These are phyloP conservation scores for Aphaenogaster ashmeadi DNA, from an alignment of 1,140 invertebrate species.

Conservation along the genomic window DNA sequence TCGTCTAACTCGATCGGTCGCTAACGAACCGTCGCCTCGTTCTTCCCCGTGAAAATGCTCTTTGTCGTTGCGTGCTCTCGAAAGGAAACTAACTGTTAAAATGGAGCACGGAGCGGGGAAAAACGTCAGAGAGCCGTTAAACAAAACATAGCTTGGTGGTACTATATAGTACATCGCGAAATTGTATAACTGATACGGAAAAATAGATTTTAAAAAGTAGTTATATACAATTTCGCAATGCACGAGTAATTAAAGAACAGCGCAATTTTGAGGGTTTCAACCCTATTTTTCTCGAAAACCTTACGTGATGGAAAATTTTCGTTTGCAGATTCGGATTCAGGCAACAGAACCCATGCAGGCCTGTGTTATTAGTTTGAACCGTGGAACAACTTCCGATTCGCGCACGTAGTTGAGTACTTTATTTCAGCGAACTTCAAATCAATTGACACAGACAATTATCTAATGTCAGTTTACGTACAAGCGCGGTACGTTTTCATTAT, in stretches of 20 bases:
- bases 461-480: slow-evolving; percentile 33
- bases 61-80: slow-evolving; percentile 63
- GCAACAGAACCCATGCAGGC: no score
- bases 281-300: no score
- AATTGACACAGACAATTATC: slow-evolving; percentile 55
- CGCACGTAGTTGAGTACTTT: slow-evolving; percentile 55
- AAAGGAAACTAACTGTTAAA: slow-evolving; percentile 35
- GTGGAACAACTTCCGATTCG: not conserved
- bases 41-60: slow-evolving; percentile 66
- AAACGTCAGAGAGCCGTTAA: slow-evolving; percentile 1
- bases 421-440: slow-evolving; percentile 70
- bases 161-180: not conserved
- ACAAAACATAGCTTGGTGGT: not conserved
- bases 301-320: no score
- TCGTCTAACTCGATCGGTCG: slow-evolving; percentile 74
- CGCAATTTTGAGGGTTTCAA: not conserved
- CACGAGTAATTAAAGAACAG: slow-evolving; percentile 42
- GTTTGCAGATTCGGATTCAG: no score
- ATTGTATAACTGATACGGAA: not conserved
- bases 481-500: slow-evolving; percentile 1
- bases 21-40: slow-evolving; percentile 71
- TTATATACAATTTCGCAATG: not conserved
- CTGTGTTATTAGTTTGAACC: slow-evolving; percentile 11
- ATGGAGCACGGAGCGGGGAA: not conserved
- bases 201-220: not conserved